Evolutionary conservation across 2,888 invertebrate genomes (phyloP).

Genomic region (Junonia oenone): DNA sequence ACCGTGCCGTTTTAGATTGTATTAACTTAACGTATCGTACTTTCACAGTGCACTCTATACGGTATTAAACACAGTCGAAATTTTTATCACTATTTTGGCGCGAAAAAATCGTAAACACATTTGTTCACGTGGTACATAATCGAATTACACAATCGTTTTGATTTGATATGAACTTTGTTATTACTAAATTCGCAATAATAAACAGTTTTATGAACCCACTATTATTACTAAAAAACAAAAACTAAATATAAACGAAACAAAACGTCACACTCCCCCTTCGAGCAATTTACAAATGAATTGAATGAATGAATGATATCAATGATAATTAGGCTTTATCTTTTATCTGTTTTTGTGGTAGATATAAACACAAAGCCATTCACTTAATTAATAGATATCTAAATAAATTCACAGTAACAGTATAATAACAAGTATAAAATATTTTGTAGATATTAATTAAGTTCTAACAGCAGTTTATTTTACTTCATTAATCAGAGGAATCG

Average conservation of each 20-base stretch:
- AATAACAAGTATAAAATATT: too few relatives aligned
- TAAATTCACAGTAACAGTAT: too few relatives aligned
- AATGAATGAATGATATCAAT: conserved; percentile 4
- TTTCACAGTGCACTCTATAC: neutral
- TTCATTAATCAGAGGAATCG: too few relatives aligned
- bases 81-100: conserved; percentile 14
- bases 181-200: neutral
- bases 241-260: conserved; percentile 3
- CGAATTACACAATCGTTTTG: neutral
- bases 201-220: neutral
- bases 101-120: conserved; percentile 15
- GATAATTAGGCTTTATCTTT: neutral
- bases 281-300: conserved; percentile 17
- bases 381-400: too few relatives aligned
- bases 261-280: conserved; percentile 14
- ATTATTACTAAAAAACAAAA: neutral
- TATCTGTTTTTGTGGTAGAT: too few relatives aligned
- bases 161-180: neutral
- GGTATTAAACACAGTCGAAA: neutral
- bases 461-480: too few relatives aligned
- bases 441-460: too few relatives aligned
- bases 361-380: too few relatives aligned
- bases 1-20: conserved; percentile 1
- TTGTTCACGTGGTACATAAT: neutral
- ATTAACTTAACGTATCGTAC: neutral